phyloP scores from a whole-genome alignment of 2,797 vertebrate genomes.

The Onychomys torridus region DNA sequence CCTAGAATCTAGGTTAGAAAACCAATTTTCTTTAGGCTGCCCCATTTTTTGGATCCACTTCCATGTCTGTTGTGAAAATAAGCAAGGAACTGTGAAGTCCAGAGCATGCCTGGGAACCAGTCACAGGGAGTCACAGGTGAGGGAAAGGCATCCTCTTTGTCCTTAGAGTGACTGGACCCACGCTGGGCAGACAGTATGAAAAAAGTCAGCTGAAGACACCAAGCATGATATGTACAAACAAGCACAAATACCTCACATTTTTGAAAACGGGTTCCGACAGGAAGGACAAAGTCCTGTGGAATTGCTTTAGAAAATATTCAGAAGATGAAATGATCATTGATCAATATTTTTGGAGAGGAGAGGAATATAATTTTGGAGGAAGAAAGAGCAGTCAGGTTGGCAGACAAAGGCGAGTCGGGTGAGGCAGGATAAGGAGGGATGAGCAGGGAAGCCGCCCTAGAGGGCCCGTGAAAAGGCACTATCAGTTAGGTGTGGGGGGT shows the following conservation, averaged over 20 bases:
- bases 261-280: neutral
- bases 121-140: neutral
- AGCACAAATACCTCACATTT: neutral
- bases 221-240: too few relatives aligned
- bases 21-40: neutral
- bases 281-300: neutral
- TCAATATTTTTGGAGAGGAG: neutral
- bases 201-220: neutral
- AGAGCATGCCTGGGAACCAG: neutral
- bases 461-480: neutral
- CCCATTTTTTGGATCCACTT: neutral
- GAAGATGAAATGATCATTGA: neutral
- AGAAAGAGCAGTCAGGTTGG: neutral
- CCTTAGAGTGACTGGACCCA: neutral
- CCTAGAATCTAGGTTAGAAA: neutral
- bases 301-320: neutral
- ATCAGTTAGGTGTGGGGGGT: slow-evolving; percentile 44
- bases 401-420: neutral
- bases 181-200: neutral
- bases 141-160: neutral
- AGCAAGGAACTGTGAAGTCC: neutral
- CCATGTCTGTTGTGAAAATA: neutral
- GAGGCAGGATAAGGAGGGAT: neutral
- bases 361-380: neutral
- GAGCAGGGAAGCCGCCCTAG: neutral